phyloP scores from a whole-genome alignment of 2,797 vertebrate genomes.

The Anableps anableps region DNA sequence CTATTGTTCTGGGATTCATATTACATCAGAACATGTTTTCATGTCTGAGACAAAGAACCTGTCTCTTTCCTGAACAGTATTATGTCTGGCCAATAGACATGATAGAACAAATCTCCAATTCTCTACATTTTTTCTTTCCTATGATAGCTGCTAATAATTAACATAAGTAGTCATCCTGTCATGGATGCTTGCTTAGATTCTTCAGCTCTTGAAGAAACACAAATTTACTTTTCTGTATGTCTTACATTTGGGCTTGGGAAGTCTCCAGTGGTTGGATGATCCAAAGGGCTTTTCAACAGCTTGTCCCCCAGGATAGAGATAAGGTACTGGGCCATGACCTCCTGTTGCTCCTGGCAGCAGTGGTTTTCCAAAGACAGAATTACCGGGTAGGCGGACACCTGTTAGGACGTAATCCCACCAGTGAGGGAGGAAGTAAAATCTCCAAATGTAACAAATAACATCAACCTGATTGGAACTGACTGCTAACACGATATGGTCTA shows the following conservation, averaged over 20 bases:
- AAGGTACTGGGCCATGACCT: conserved; percentile 84
- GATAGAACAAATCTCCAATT: conserved; percentile 26
- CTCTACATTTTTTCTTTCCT: conserved; percentile 18
- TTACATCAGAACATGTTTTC: neutral
- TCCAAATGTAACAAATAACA: conserved; percentile 35
- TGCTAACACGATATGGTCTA: conserved; percentile 10
- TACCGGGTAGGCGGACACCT: conserved; percentile 88
- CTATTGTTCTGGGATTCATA: neutral
- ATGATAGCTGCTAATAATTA: conserved; percentile 25
- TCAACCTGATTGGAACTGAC: conserved; percentile 13
- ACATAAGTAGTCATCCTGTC: neutral
- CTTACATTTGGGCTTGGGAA: conserved; percentile 92
- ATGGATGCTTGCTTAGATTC: too few relatives aligned
- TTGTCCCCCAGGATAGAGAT: conserved; percentile 80
- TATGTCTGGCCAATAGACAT: neutral
- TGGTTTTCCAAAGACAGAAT: conserved; percentile 92
- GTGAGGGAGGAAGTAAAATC: neutral
- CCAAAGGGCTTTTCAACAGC: conserved; percentile 76
- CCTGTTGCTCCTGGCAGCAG: conserved; percentile 86
- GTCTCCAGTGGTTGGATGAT: conserved; percentile 42
- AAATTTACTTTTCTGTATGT: neutral
- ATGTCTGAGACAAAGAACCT: neutral
- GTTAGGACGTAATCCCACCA: conserved; percentile 26
- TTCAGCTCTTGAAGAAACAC: conserved; percentile 17
- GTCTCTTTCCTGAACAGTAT: too few relatives aligned